Base-by-base conservation (phyloP, 2,888 invertebrate species). In the Campoplex capitator region DNA sequence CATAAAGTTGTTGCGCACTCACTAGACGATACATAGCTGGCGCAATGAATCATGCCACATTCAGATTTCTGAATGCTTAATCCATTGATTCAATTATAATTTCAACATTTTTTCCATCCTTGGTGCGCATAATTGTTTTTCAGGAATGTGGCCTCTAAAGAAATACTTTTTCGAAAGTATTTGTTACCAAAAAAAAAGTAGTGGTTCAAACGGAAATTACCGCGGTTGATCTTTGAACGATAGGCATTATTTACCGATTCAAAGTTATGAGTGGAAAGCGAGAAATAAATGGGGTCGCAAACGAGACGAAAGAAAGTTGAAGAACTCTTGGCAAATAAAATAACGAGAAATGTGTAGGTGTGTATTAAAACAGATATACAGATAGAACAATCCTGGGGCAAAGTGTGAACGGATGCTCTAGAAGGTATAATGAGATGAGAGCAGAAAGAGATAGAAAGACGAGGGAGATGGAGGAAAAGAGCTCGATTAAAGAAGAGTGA, bases 361-460 rank as follows among this genome's bases (percentile, higher is more conserved):
- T 62, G 75, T 67, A 28, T 82, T 51, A 28, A 70, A 42, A 56
- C 3, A 56, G 38, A 68, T 80, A 75, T 58, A 75, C 54, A 56
- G 54, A 74, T 58, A 56, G 68, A 4, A 28, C 2, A 13, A 8
- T 18, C 13, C 35, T 68, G 35, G 28, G 35, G n/a, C 62, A 48
- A 54, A 78, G 77, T 78, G 82, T 82, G 82, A 67, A 58, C 65
- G 48, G 85, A 86, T 79, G 76, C 74, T 74, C 74, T 77, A 62
- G 75, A 85, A 80, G 83, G 76, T 70, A 80, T 78, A 87, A 85
- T 87, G 83, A 86, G 56, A 65, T 18, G 62, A 62, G 28, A 32
- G 28, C 48, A 82, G 35, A 54, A 54, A 51, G 58, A 9, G 51
- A 48, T 18, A 23, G 54, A 75, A 32, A 77, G 65, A 42, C 75